Conservation (phyloP, 37 sponge, comb jelly and placozoan genomes). For the Cliona cf. orientalis region DNA sequence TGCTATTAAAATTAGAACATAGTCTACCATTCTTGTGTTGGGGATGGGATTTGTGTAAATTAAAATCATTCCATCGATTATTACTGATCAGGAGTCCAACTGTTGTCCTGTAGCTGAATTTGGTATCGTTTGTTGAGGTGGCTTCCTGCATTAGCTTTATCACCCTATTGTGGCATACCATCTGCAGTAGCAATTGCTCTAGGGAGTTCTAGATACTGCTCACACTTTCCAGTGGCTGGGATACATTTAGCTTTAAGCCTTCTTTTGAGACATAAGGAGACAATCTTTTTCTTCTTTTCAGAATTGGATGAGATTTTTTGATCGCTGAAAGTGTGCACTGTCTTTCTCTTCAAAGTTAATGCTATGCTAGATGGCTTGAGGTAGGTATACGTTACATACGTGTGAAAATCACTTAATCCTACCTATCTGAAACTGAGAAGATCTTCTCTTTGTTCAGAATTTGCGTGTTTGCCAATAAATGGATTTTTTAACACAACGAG, state of each 20-base stretch:
- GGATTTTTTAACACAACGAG: background rate
- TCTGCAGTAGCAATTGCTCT: background rate
- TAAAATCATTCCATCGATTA: conserved; percentile 31
- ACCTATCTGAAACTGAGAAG: background rate
- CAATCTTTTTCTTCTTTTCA: background rate
- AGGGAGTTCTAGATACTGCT: background rate
- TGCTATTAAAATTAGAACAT: background rate
- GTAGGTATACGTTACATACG: background rate
- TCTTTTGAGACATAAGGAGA: background rate
- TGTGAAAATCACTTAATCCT: background rate
- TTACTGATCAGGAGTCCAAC: conserved; percentile 16
- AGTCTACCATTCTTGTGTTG: background rate
- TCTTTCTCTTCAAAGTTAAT: background rate
- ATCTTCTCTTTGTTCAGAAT: background rate
- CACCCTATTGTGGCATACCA: background rate
- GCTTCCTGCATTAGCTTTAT: background rate
- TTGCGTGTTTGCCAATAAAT: background rate
- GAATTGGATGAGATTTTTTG: background rate
- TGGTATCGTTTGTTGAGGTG: background rate
- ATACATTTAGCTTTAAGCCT: background rate
- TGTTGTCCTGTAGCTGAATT: background rate
- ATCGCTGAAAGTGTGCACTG: background rate
- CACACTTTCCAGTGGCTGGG: background rate
- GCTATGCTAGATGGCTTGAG: background rate
- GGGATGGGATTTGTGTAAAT: conserved; percentile 21